Conservation (phyloP, 1,140 invertebrate genomes). For the Achatina immaculata region DNA sequence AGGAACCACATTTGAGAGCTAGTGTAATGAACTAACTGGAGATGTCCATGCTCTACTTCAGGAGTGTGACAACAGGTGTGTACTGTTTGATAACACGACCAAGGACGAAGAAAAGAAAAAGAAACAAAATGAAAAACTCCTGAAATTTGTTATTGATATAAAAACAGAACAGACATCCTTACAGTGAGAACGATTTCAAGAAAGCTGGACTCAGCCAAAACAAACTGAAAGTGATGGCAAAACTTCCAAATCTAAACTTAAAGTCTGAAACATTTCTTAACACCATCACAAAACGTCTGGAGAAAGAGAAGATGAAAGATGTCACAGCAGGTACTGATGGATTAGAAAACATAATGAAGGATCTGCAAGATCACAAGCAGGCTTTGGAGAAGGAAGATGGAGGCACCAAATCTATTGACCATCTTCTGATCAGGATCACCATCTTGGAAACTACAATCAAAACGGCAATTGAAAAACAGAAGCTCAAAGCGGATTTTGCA, state of each 20-base stretch:
- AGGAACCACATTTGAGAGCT: not conserved
- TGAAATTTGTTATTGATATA: not conserved
- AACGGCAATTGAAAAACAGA: not conserved
- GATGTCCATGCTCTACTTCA: not conserved
- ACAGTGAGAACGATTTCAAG: not conserved
- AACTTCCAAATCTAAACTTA: not conserved
- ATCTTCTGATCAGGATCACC: not conserved
- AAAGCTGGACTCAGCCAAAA: not conserved
- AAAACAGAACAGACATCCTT: not conserved
- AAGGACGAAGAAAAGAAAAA: not conserved
- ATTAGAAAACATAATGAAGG: not conserved
- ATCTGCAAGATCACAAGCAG: not conserved
- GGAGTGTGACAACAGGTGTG: conserved; percentile 9
- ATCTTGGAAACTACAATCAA: not conserved
- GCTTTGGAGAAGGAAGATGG: not conserved
- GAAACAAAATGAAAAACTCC: not conserved
- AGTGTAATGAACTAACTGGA: conserved; percentile 2
- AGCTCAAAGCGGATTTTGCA: too few species aligned
- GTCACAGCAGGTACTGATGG: not conserved
- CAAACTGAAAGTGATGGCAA: not conserved
- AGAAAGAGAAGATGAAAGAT: not conserved
- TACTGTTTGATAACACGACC: conserved; percentile 7
- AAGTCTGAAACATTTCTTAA: not conserved
- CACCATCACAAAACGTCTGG: not conserved
- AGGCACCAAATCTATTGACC: not conserved